Percentiles rank a stretch among this genome's conserved stretches.
Evolutionary conservation across 2,113 vertebrate species (phyloP).

Genomic region (Psettodes erumei): DNA sequence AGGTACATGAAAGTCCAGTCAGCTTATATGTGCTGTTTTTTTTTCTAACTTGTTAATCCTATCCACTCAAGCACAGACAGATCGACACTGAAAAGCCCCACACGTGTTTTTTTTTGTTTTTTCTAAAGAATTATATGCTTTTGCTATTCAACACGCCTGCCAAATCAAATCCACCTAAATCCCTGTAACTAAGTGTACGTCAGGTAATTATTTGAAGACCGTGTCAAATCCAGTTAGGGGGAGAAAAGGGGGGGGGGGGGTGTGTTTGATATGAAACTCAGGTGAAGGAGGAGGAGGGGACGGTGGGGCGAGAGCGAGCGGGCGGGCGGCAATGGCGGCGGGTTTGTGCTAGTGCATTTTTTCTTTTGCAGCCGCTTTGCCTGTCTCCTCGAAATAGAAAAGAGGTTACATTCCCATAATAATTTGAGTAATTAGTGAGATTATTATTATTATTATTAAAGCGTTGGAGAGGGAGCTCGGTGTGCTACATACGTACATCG

Average conservation of each 20-base stretch:
- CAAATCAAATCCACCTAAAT: constrained; percentile 45
- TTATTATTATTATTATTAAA: constrained; percentile 73
- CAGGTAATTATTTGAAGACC: constrained; percentile 34
- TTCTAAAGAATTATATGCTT: constrained; percentile 21
- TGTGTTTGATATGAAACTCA: constrained; percentile 49
- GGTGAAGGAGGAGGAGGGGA: constrained; percentile 22
- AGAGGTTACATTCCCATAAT: constrained; percentile 84
- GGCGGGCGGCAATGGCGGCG: constrained; percentile 13
- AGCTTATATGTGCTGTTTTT: constrained; percentile 20
- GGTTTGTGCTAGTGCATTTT: constrained; percentile 40
- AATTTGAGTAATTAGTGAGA: constrained; percentile 81
- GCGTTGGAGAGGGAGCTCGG: constrained; percentile 62
- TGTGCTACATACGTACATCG: constrained; percentile 75
- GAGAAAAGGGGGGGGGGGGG: constrained; percentile 1
- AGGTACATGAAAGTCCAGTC: constrained; percentile 24
- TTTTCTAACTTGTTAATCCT: constrained; percentile 45
- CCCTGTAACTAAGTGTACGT: constrained; percentile 9
- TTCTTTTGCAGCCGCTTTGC: constrained; percentile 38
- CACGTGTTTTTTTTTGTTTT: neutral
- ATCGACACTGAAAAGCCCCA: neutral
- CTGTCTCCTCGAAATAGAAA: constrained; percentile 81
- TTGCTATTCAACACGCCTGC: constrained; percentile 26
- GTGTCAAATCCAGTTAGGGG: constrained; percentile 21
- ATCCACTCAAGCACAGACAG: constrained; percentile 11
- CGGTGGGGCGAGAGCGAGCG: constrained; percentile 12